Conservation (phyloP, 1,140 invertebrate species). For the Brachionus plicatilis region DNA sequence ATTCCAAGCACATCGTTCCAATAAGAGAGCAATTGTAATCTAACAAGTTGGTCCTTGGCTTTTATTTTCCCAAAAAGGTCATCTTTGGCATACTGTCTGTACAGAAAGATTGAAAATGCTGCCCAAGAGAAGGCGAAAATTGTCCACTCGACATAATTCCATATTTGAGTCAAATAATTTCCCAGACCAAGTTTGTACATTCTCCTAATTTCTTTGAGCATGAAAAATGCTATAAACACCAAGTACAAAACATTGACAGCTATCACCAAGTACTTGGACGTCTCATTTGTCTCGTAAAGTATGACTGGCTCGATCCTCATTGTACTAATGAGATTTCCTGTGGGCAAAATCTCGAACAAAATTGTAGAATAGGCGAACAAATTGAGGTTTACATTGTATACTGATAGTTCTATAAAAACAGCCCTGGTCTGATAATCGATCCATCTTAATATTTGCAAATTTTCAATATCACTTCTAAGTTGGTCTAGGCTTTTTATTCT, state of each 20-base stretch:
- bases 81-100: conserved; percentile 51
- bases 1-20: conserved; percentile 17
- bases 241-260: conserved; percentile 53
- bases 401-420: conserved; percentile 64
- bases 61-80: conserved; percentile 54
- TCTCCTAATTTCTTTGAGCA: conserved; percentile 42
- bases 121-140: conserved; percentile 55
- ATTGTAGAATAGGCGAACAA: conserved; percentile 59
- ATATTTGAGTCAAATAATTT: conserved; percentile 53
- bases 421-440: conserved; percentile 61
- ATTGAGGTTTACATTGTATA: conserved; percentile 66
- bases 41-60: conserved; percentile 58
- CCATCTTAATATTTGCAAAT: conserved; percentile 55
- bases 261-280: conserved; percentile 48
- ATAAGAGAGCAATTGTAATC: background rate
- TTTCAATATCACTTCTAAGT: background rate
- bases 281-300: conserved; percentile 47
- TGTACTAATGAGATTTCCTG: conserved; percentile 57
- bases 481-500: background rate
- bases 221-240: conserved; percentile 59
- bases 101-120: conserved; percentile 55
- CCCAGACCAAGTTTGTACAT: conserved; percentile 41
- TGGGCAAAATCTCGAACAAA: conserved; percentile 62
- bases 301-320: conserved; percentile 57
- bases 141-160: conserved; percentile 55